phyloP scores from a whole-genome alignment of 1,140 invertebrate genomes.

The Galleria mellonella region DNA sequence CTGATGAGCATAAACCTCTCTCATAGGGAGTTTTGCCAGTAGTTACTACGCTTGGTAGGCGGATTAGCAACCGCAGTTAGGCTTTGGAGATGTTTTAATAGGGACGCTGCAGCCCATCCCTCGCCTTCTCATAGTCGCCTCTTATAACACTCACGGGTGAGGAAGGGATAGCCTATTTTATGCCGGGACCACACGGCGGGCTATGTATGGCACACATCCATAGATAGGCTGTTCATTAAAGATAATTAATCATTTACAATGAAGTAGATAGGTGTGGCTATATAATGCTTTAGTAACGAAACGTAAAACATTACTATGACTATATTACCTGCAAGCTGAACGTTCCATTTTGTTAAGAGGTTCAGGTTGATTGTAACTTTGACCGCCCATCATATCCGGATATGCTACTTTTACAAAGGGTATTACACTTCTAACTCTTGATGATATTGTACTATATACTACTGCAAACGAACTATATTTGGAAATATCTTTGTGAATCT shows the following conservation, averaged over 20 bases:
- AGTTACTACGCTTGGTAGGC: no score
- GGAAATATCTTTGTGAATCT: constrained; percentile 62
- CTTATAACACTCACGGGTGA: no score
- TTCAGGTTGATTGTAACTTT: constrained; percentile 73
- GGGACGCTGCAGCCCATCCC: no score
- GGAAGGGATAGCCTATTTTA: no score
- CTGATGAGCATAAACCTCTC: no score
- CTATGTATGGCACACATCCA: no score
- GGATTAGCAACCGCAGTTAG: no score
- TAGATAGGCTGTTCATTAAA: background rate
- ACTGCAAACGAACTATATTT: constrained; percentile 40
- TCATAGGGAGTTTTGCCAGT: no score
- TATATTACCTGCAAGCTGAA: constrained; percentile 74
- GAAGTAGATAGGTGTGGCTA: background rate
- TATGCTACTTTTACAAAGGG: constrained; percentile 85
- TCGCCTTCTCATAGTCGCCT: no score
- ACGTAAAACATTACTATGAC: no score
- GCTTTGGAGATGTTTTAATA: no score
- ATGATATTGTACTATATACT: constrained; percentile 59
- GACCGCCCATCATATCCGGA: constrained; percentile 80
- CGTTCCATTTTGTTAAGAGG: constrained; percentile 79
- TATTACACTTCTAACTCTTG: constrained; percentile 77
- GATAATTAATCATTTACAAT: background rate
- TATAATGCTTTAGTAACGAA: background rate
- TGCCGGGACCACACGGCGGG: no score